These are phyloP conservation scores for Tortricodes alternella DNA, from an alignment of 2,888 invertebrate genomes.

Conservation along the genomic window DNA sequence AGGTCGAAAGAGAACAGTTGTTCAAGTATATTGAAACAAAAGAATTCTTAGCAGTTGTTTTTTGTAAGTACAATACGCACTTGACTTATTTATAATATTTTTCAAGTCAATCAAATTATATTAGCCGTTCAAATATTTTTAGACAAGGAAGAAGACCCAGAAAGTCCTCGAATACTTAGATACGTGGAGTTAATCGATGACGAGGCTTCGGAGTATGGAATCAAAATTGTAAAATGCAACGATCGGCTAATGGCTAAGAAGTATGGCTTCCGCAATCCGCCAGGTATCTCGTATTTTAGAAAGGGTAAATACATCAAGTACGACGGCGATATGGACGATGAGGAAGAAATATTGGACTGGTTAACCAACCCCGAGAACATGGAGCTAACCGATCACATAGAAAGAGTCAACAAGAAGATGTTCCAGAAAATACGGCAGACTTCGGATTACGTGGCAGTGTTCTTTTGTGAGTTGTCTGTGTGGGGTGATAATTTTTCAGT, in stretches of 20 bases:
- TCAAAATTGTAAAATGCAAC: conserved; percentile 93
- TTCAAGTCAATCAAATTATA: neutral
- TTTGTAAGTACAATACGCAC: conserved; percentile 94
- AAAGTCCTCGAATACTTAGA: conserved; percentile 90
- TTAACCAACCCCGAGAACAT: conserved; percentile 96
- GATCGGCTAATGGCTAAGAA: conserved; percentile 97
- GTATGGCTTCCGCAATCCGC: conserved; percentile 94
- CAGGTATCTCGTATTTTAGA: conserved; percentile 95
- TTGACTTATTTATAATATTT: conserved; percentile 31
- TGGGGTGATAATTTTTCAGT: conserved; percentile 16
- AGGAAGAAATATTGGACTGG: conserved; percentile 96
- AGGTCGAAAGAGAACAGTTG: conserved; percentile 91
- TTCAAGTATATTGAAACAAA: conserved; percentile 93
- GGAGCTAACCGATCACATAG: conserved; percentile 96
- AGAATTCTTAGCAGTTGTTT: conserved; percentile 95
- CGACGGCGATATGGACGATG: conserved; percentile 96
- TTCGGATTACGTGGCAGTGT: conserved; percentile 95
- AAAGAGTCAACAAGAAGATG: conserved; percentile 96
- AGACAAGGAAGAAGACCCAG: conserved; percentile 93
- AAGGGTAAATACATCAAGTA: conserved; percentile 95
- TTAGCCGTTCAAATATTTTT: conserved; percentile 29
- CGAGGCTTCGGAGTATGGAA: conserved; percentile 95
- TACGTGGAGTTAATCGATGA: conserved; percentile 96
- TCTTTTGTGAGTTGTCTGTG: conserved; percentile 90
- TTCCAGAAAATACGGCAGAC: conserved; percentile 94